phyloP scores from a whole-genome alignment of 2,888 invertebrate species.

The Coleophora flavipennella region DNA sequence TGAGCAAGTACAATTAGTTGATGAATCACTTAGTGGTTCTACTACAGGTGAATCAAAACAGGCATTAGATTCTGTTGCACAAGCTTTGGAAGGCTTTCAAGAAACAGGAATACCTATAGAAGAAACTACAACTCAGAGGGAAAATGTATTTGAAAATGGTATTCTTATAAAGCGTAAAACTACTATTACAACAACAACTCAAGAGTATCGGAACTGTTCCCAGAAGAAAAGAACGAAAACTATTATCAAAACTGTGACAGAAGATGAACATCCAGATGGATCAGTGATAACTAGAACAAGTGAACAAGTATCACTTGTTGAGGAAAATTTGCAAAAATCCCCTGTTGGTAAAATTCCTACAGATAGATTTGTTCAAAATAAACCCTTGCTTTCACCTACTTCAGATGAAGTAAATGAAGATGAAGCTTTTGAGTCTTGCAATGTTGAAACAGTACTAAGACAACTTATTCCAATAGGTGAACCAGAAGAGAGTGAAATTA shows the following conservation, averaged over 20 bases:
- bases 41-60: background rate
- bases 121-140: constrained; percentile 9
- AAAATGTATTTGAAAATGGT: constrained; percentile 5
- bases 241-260: constrained; percentile 35
- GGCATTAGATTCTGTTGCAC: background rate
- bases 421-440: constrained; percentile 14
- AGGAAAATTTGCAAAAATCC: constrained; percentile 6
- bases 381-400: background rate
- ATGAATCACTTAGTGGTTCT: constrained; percentile 1
- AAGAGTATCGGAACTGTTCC: constrained; percentile 41
- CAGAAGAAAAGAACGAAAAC: constrained; percentile 50
- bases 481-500: constrained; percentile 31
- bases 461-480: constrained; percentile 24
- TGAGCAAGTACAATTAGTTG: constrained; percentile 21
- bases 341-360: constrained; percentile 15
- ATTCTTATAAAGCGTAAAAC: constrained; percentile 34
- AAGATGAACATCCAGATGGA: constrained; percentile 58
- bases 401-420: constrained; percentile 1
- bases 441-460: constrained; percentile 27
- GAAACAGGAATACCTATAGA: constrained; percentile 20
- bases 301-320: constrained; percentile 21
- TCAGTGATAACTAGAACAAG: constrained; percentile 22
- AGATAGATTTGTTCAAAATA: constrained; percentile 18
- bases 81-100: constrained; percentile 15
- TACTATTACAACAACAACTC: constrained; percentile 40